phyloP scores from a whole-genome alignment of 1,140 invertebrate species.

The Doryteuthis pealeii region DNA sequence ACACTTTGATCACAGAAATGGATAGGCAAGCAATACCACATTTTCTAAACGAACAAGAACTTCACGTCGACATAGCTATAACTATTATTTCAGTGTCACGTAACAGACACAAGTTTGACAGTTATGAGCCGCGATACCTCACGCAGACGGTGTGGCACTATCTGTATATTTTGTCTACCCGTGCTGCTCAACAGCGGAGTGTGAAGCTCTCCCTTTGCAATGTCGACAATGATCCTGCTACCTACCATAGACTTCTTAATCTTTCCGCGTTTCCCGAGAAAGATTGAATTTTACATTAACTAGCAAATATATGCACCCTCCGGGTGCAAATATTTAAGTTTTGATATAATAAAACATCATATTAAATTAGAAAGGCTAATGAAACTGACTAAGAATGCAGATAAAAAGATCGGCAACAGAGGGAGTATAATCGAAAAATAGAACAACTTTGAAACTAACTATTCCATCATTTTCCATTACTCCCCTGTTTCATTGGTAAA shows the following conservation, averaged over 20 bases:
- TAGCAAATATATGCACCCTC: too few relatives aligned
- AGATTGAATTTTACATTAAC: too few relatives aligned
- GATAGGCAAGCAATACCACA: not conserved
- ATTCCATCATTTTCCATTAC: too few relatives aligned
- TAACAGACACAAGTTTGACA: slow-evolving; percentile 29
- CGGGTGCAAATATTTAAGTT: too few relatives aligned
- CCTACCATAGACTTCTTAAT: slow-evolving; percentile 27
- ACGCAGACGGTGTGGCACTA: slow-evolving; percentile 37
- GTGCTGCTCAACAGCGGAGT: slow-evolving; percentile 1
- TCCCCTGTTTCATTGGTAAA: too few relatives aligned
- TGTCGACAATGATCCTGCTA: slow-evolving; percentile 36
- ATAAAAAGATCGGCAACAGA: too few relatives aligned
- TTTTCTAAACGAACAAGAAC: not conserved
- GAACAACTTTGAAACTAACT: too few relatives aligned
- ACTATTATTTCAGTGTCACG: slow-evolving; percentile 40
- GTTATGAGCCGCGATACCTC: slow-evolving; percentile 39
- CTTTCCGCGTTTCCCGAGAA: slow-evolving; percentile 27
- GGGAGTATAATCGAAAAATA: too few relatives aligned
- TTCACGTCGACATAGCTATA: slow-evolving; percentile 31
- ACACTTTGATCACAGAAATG: not conserved
- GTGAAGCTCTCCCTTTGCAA: slow-evolving; percentile 37
- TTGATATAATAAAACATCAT: too few relatives aligned
- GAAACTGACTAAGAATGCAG: too few relatives aligned
- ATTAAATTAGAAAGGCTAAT: too few relatives aligned
- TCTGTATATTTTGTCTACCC: slow-evolving; percentile 24